Evolutionary conservation across 1,140 invertebrate genomes (phyloP).

Genomic region (Meloidogyne hapla): DNA sequence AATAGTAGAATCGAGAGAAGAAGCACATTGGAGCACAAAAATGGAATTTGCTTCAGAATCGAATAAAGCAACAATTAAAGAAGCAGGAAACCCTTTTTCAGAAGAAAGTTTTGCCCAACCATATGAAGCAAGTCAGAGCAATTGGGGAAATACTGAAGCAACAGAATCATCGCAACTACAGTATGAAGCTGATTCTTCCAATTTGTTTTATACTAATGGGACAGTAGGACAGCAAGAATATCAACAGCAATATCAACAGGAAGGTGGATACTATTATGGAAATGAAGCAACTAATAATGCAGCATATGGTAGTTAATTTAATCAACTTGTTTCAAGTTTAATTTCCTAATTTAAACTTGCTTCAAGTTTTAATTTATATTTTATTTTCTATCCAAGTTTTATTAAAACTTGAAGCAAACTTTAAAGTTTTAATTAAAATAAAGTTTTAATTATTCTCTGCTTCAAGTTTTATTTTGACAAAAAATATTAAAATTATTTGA

Average conservation of each 20-base stretch:
- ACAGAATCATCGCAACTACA: background rate
- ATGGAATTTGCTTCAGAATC: slow-evolving; percentile 1
- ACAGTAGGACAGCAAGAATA: background rate
- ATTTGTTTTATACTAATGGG: background rate
- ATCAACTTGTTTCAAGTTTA: too few species aligned
- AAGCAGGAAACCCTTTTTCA: background rate
- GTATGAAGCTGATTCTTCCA: background rate
- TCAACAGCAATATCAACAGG: background rate
- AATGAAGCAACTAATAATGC: background rate
- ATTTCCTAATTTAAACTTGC: too few species aligned
- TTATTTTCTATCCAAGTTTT: background rate
- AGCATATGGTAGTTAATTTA: too few species aligned
- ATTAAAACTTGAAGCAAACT: slow-evolving; percentile 8
- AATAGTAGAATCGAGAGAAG: background rate
- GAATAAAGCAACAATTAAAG: background rate
- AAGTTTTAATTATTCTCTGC: too few species aligned
- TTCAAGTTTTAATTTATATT: too few species aligned
- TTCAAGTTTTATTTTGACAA: background rate
- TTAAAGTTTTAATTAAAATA: background rate
- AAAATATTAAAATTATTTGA: too few species aligned
- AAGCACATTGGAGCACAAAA: background rate
- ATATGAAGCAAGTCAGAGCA: too few species aligned
- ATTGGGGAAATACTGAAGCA: background rate
- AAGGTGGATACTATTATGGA: background rate
- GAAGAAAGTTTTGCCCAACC: background rate